These are phyloP conservation scores for Sebastolobus altivelis DNA, from an alignment of 2,797 vertebrate species.

Conservation along the genomic window DNA sequence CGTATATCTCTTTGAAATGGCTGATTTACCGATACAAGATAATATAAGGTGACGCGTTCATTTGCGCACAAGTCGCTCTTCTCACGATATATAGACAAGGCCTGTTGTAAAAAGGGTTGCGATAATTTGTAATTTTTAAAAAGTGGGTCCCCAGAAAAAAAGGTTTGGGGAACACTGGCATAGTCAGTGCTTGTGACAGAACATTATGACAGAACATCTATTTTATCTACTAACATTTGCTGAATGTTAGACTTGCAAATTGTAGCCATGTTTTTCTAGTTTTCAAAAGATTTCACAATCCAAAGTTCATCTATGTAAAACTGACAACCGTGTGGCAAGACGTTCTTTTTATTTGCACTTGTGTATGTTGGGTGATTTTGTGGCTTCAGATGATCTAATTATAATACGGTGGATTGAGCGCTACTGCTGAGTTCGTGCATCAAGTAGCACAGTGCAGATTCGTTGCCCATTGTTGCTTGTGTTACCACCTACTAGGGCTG, in stretches of 20 bases:
- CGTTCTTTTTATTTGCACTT: neutral
- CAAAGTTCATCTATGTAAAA: neutral
- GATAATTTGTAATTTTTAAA: too few relatives aligned
- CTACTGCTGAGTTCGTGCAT: neutral
- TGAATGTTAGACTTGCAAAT: neutral
- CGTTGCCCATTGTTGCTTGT: neutral
- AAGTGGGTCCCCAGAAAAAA: too few relatives aligned
- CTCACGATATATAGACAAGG: too few relatives aligned
- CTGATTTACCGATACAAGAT: too few relatives aligned
- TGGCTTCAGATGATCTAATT: neutral
- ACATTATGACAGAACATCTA: neutral
- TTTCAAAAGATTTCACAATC: neutral
- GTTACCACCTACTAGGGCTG: neutral
- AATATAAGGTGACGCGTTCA: too few relatives aligned
- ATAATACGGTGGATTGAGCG: neutral
- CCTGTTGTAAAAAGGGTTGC: too few relatives aligned
- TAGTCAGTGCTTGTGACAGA: neutral
- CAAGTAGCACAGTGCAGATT: neutral
- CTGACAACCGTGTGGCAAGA: neutral
- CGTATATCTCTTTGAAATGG: too few relatives aligned
- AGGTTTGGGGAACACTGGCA: too few relatives aligned
- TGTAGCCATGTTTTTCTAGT: neutral
- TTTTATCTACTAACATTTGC: neutral
- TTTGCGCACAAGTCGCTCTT: too few relatives aligned
- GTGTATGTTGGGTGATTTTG: neutral